A percentile compares a stretch with the other conserved stretches of the same genome.
phyloP scores from a whole-genome alignment of 2,888 invertebrate species.

The Diarsia dahlii region DNA sequence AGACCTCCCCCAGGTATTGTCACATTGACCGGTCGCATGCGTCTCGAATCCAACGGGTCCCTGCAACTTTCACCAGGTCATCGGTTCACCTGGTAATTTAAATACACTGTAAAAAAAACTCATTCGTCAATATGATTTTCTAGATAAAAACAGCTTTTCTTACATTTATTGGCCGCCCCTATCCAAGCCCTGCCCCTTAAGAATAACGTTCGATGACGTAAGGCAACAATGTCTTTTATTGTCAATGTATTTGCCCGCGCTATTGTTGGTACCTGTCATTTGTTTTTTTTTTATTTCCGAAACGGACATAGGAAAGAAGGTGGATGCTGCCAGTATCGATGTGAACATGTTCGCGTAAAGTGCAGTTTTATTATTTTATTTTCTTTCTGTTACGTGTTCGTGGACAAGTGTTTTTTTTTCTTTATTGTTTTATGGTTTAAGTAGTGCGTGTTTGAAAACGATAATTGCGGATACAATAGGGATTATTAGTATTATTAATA shows the following conservation, averaged over 20 bases:
- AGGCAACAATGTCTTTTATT: slow-evolving; percentile 60
- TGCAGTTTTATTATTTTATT: slow-evolving; percentile 77
- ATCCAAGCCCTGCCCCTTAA: slow-evolving; percentile 19
- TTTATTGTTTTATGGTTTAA: slow-evolving; percentile 38
- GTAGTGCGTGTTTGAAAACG: slow-evolving; percentile 4
- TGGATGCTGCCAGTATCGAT: slow-evolving; percentile 81
- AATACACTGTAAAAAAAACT: background rate
- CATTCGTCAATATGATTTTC: background rate
- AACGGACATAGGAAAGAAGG: slow-evolving; percentile 86
- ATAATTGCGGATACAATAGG: background rate
- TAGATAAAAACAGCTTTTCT: background rate
- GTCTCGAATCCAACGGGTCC: no score
- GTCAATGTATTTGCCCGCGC: slow-evolving; percentile 69
- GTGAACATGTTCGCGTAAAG: slow-evolving; percentile 86
- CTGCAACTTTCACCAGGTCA: no score
- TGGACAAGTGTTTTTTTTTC: slow-evolving; percentile 21
- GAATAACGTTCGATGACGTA: slow-evolving; percentile 60
- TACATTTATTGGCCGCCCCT: slow-evolving; percentile 39
- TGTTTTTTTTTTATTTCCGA: slow-evolving; percentile 82
- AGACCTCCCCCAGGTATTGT: no score
- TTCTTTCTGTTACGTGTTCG: slow-evolving; percentile 8
- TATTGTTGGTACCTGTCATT: slow-evolving; percentile 82
- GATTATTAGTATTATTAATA: no score
- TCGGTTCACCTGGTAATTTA: background rate
- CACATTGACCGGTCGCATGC: no score